Conservation (phyloP, 2,888 invertebrate species). For the Himalopsyche anomala region DNA sequence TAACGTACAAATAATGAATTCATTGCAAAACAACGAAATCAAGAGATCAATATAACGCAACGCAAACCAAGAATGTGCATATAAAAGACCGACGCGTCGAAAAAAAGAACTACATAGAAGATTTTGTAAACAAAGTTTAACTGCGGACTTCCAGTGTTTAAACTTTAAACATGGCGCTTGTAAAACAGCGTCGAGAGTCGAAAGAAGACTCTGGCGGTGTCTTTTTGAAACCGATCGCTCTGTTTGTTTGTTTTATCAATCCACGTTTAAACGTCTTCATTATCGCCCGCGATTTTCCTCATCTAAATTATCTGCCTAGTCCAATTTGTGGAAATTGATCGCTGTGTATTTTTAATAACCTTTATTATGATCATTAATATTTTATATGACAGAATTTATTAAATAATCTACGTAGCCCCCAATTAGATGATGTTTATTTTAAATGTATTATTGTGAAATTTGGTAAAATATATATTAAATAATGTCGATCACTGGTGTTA, state of each 20-base stretch:
- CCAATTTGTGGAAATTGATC: neutral
- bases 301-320: neutral
- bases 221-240: slow-evolving; percentile 58
- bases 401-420: no score
- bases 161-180: slow-evolving; percentile 42
- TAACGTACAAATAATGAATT: neutral
- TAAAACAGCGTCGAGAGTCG: slow-evolving; percentile 28
- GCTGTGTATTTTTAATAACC: neutral
- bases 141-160: slow-evolving; percentile 61
- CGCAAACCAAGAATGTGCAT: slow-evolving; percentile 57
- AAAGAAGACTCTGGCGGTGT: slow-evolving; percentile 56
- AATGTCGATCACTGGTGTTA: no score
- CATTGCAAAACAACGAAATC: neutral
- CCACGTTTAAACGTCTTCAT: slow-evolving; percentile 58
- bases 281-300: slow-evolving; percentile 46
- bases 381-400: no score
- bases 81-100: slow-evolving; percentile 53
- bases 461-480: no score
- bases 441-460: no score
- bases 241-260: slow-evolving; percentile 60
- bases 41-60: neutral
- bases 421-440: no score
- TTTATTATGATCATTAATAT: neutral
- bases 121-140: slow-evolving; percentile 63
- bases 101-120: slow-evolving; percentile 62